Evolutionary conservation across 2,113 vertebrate species (phyloP), one percentile per base, ranked within the genome.

Genomic region (Tringa solitaria): DNA sequence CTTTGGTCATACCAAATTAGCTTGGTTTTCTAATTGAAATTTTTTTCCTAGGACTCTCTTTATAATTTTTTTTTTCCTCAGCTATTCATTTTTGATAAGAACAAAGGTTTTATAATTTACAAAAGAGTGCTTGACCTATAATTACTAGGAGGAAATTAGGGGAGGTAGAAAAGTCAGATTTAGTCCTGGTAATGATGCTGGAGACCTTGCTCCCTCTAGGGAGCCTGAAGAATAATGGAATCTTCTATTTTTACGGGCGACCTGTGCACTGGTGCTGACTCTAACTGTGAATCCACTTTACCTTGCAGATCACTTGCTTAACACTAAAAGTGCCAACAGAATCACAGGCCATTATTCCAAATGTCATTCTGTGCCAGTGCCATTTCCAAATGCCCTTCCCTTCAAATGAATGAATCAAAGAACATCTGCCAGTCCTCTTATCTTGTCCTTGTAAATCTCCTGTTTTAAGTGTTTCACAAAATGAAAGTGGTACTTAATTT

Each of bases 1-100:
- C 98, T 98, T 98, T 99, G 99, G 99, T 99, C 99, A 99, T 99
- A 99, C 98, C 99, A 99, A 99, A 99, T 99, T 99, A 99, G 99
- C 99, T 99, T 98, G 98, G 98, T 99, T 99, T 99, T 99, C 98
- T 99, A 99, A 99, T 99, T 99, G 99, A 99, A 99, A 98, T 98
- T 98, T 98, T 97, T 98, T 99, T 99, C 98, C 96, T 97, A 97
- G 86, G 84, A 97, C 97, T 98, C 95, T 97, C 96, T 97, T 96
- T 96, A 97, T 96, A 96, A 92, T 97, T 97, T 93, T 95, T 48
- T 46, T 48, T 97, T 92, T 97, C 87, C 96, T 98, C 95, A 94
- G 96, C 98, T 98, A 98, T 98, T 98, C 98, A 98, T 98, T 98
- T 98, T 98, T 98, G 98, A 99, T 99, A 99, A 99, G 99, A 99